These are phyloP conservation scores for Capromys pilorides DNA, from an alignment of 2,797 vertebrate species.

Conservation along the genomic window DNA sequence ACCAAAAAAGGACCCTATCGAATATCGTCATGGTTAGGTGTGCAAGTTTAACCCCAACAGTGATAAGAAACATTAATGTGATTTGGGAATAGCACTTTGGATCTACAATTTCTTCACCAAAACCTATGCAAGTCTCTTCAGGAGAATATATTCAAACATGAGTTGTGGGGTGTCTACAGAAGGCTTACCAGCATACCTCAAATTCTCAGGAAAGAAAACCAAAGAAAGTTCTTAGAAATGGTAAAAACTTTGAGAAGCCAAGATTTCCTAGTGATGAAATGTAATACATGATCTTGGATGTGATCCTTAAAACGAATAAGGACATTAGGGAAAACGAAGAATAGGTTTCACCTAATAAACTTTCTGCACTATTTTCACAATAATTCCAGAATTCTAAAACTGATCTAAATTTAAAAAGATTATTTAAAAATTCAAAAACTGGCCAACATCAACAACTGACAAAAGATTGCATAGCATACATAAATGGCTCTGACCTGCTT, in stretches of 20 bases:
- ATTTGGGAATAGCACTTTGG: neutral
- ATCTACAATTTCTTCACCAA: neutral
- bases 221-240: neutral
- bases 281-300: neutral
- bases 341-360: neutral
- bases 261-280: neutral
- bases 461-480: neutral
- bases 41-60: neutral
- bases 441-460: neutral
- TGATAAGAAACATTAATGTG: neutral
- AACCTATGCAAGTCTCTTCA: neutral
- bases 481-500: neutral
- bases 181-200: neutral
- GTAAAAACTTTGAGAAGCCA: neutral
- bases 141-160: neutral
- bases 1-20: neutral
- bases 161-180: neutral
- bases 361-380: neutral
- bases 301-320: neutral
- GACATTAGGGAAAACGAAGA: neutral
- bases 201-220: neutral
- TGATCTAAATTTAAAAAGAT: neutral
- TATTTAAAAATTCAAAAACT: neutral
- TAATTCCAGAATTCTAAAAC: conserved; percentile 13
- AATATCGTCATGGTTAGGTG: neutral